phyloP scores from a whole-genome alignment of 1,140 invertebrate species.

The Cylas formicarius region DNA sequence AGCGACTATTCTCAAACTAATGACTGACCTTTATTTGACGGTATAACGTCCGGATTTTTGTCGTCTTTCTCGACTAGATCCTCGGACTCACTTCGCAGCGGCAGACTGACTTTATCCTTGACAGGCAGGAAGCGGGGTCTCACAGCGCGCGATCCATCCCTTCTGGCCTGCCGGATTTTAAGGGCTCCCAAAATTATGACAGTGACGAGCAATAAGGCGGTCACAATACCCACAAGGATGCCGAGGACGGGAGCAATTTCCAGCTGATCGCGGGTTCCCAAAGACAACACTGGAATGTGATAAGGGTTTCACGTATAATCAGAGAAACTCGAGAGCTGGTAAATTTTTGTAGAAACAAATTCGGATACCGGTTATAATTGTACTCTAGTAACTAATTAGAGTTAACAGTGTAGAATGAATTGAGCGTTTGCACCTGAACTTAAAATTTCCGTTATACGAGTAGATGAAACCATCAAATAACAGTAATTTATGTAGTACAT shows the following conservation, averaged over 20 bases:
- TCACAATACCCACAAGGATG: conserved; percentile 63
- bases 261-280: conserved; percentile 45
- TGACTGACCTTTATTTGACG: conserved; percentile 77
- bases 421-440: too few species aligned
- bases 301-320: conserved; percentile 9
- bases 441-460: too few species aligned
- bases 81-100: conserved; percentile 54
- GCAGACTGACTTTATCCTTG: conserved; percentile 60
- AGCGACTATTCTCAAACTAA: too few species aligned
- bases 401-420: too few species aligned
- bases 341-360: too few species aligned
- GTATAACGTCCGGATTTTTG: conserved; percentile 78
- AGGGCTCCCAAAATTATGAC: conserved; percentile 63
- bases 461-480: too few species aligned
- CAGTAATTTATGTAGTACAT: too few species aligned
- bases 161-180: conserved; percentile 51
- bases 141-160: conserved; percentile 44
- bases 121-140: conserved; percentile 56
- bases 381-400: too few species aligned
- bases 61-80: conserved; percentile 67
- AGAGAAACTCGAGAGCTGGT: too few species aligned
- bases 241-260: conserved; percentile 69
- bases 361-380: too few species aligned
- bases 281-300: conserved; percentile 35
- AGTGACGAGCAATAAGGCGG: conserved; percentile 60